These are phyloP conservation scores for Torymus texanus DNA, from an alignment of 2,888 invertebrate species.

Conservation along the genomic window DNA sequence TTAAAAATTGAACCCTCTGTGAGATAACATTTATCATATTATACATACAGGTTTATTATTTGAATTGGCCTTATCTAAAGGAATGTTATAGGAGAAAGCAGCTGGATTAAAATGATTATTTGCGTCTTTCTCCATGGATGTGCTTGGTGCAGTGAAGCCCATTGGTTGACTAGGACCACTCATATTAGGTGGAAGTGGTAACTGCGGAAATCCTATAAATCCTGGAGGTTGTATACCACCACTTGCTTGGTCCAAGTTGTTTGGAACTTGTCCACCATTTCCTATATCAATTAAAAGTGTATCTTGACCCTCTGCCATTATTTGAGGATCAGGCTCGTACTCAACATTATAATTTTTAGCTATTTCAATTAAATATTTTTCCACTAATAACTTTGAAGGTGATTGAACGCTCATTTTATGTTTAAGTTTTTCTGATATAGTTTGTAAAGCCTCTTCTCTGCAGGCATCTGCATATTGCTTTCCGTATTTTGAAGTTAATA, in stretches of 20 bases:
- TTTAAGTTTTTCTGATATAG: slow-evolving; percentile 92
- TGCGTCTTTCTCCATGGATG: slow-evolving; percentile 65
- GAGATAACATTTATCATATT: slow-evolving; percentile 1
- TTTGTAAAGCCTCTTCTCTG: slow-evolving; percentile 85
- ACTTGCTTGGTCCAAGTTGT: slow-evolving; percentile 78
- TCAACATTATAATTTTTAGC: slow-evolving; percentile 96
- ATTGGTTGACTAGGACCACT: slow-evolving; percentile 57
- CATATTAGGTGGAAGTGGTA: slow-evolving; percentile 80
- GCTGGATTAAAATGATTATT: slow-evolving; percentile 70
- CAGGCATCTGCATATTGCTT: slow-evolving; percentile 94
- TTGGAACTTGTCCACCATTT: slow-evolving; percentile 70
- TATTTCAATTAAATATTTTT: slow-evolving; percentile 96
- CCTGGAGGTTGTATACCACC: slow-evolving; percentile 82
- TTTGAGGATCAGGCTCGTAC: slow-evolving; percentile 95
- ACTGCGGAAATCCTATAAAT: slow-evolving; percentile 87
- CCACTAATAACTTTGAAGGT: slow-evolving; percentile 95
- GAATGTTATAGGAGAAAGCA: slow-evolving; percentile 82
- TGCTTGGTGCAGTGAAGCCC: slow-evolving; percentile 67
- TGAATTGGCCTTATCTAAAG: slow-evolving; percentile 76
- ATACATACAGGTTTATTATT: slow-evolving; percentile 57
- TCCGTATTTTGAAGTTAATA: slow-evolving; percentile 94
- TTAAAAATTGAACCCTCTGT: slow-evolving; percentile 42
- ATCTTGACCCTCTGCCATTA: slow-evolving; percentile 85
- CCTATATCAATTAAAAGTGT: slow-evolving; percentile 70
- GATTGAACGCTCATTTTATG: slow-evolving; percentile 96